These are phyloP conservation scores for Drepanosiphum platanoidis DNA, from an alignment of 2,888 invertebrate genomes.

Conservation along the genomic window DNA sequence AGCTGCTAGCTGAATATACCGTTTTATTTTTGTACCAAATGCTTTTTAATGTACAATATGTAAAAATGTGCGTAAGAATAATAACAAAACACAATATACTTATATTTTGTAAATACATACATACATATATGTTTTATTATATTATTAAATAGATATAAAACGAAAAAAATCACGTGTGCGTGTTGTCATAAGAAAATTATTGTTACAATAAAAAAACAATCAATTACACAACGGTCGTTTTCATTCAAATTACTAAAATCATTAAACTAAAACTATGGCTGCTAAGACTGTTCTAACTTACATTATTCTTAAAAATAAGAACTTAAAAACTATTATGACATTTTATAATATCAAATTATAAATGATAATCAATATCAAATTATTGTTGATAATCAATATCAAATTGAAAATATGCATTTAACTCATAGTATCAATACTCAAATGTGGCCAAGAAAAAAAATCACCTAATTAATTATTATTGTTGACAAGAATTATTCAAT, in stretches of 20 bases:
- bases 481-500: conserved; percentile 4
- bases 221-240: conserved; percentile 23
- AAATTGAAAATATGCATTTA: conserved; percentile 16
- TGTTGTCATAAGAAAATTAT: conserved; percentile 42
- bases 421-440: not conserved
- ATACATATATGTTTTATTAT: conserved; percentile 35
- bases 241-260: conserved; percentile 7
- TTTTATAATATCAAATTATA: conserved; percentile 17
- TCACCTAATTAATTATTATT: conserved; percentile 8
- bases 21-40: conserved; percentile 7
- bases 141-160: conserved; percentile 24
- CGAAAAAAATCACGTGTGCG: conserved; percentile 22
- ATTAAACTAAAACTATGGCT: conserved; percentile 11
- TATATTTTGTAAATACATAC: conserved; percentile 50
- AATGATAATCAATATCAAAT: conserved; percentile 15
- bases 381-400: conserved; percentile 26
- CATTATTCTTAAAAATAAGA: not conserved
- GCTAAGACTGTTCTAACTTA: conserved; percentile 3
- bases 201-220: conserved; percentile 45
- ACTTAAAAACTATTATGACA: conserved; percentile 19
- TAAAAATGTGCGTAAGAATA: conserved; percentile 14
- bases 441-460: conserved; percentile 32
- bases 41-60: not conserved
- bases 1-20: conserved; percentile 25
- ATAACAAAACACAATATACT: conserved; percentile 13